phyloP scores from a whole-genome alignment of 2,113 vertebrate species.

The Esox niger region DNA sequence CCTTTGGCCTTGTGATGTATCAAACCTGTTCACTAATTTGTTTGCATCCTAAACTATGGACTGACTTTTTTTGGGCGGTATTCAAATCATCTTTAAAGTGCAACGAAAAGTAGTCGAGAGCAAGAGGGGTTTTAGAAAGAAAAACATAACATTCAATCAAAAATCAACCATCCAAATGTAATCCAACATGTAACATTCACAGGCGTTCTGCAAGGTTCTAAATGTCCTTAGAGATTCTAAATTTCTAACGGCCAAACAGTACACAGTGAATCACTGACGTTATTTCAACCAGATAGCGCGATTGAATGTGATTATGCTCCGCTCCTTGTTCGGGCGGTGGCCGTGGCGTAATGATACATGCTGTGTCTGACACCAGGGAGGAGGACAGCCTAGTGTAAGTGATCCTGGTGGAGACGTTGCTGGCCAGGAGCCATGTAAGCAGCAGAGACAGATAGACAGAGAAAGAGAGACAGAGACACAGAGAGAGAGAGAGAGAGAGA shows the following conservation, averaged over 20 bases:
- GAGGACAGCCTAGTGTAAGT: conserved; percentile 47
- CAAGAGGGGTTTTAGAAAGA: conserved; percentile 17
- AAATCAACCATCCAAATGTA: too few species aligned
- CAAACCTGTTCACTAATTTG: conserved; percentile 61
- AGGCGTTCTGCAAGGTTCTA: conserved; percentile 21
- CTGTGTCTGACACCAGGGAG: conserved; percentile 28
- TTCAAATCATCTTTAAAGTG: conserved; percentile 42
- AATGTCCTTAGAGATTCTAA: conserved; percentile 17
- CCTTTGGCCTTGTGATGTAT: conserved; percentile 50
- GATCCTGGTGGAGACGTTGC: conserved; percentile 78
- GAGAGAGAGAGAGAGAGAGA: too few species aligned
- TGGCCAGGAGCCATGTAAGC: conserved; percentile 91
- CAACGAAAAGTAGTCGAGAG: conserved; percentile 5
- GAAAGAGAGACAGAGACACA: too few species aligned
- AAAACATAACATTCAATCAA: conserved; percentile 29
- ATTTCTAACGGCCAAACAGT: not conserved
- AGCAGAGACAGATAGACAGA: too few species aligned
- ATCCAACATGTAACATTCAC: conserved; percentile 28
- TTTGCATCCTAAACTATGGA: conserved; percentile 57
- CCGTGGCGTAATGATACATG: conserved; percentile 33
- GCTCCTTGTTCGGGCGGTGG: conserved; percentile 9
- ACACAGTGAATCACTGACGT: conserved; percentile 17
- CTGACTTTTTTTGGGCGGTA: conserved; percentile 36
- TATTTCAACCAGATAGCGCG: not conserved
- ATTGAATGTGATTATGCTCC: conserved; percentile 5